Conservation (phyloP, 92 coral and sea anemone genomes). For the Nematostella vectensis region DNA sequence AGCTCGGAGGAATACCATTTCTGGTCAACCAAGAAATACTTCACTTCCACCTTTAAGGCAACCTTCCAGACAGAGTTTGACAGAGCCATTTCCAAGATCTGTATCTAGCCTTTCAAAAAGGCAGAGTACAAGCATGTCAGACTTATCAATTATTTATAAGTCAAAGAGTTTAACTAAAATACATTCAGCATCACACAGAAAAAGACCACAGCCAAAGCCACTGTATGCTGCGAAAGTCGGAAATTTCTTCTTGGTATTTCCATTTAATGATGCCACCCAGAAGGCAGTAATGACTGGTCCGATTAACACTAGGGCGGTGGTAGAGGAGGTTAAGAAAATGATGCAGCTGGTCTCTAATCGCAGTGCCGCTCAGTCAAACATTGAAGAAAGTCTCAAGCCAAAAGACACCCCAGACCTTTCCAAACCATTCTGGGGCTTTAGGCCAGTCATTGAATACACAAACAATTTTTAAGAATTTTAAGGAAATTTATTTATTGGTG, state of each 20-base stretch:
- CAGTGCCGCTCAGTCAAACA: constrained; percentile 13
- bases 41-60: constrained; percentile 1
- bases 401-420: constrained; percentile 30
- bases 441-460: constrained; percentile 19
- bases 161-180: neutral
- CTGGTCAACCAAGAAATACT: neutral
- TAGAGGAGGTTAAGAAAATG: constrained; percentile 62
- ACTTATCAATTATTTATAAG: neutral
- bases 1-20: neutral
- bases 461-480: neutral
- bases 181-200: neutral
- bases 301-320: constrained; percentile 40
- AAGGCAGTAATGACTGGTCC: constrained; percentile 28
- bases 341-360: constrained; percentile 18
- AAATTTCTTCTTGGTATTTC: constrained; percentile 60
- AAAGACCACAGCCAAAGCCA: neutral
- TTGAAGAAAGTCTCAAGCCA: neutral
- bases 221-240: constrained; percentile 30
- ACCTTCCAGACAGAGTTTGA: neutral
- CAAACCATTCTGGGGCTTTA: constrained; percentile 75
- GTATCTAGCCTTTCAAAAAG: neutral
- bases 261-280: constrained; percentile 59
- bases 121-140: neutral
- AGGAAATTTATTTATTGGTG: neutral
- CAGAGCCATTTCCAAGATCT: neutral